These are phyloP conservation scores for Peromyscus eremicus DNA, from an alignment of 2,797 vertebrate genomes.

Conservation along the genomic window DNA sequence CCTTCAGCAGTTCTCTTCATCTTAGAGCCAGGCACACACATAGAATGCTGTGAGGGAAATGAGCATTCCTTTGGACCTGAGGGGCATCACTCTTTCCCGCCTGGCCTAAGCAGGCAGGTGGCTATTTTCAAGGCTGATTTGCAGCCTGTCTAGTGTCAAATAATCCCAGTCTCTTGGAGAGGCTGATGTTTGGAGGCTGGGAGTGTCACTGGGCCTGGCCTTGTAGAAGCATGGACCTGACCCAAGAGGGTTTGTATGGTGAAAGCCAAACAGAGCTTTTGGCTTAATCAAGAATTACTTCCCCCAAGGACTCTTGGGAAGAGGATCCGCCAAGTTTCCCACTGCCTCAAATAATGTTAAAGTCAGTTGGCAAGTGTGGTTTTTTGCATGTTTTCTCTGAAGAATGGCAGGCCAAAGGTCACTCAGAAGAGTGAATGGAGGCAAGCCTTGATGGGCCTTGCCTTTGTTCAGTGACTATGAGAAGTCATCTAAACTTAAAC, in stretches of 20 bases:
- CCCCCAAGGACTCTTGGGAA: not conserved
- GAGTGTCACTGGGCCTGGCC: constrained; percentile 79
- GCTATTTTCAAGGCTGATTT: constrained; percentile 75
- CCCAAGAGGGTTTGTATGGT: constrained; percentile 70
- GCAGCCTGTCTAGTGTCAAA: constrained; percentile 73
- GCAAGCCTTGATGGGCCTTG: not conserved
- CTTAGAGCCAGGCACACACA: not conserved
- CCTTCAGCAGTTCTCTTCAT: not conserved
- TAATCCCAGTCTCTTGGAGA: constrained; percentile 77
- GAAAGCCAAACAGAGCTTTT: constrained; percentile 39
- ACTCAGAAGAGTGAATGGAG: not conserved
- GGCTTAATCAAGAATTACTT: not conserved
- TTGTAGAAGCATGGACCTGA: constrained; percentile 76
- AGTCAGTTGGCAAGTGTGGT: not conserved
- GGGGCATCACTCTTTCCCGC: not conserved
- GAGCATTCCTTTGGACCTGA: not conserved
- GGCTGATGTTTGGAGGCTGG: constrained; percentile 80
- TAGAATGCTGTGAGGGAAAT: not conserved
- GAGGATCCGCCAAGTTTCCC: not conserved
- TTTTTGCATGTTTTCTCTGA: not conserved
- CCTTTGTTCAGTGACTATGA: constrained; percentile 9
- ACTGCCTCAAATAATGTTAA: not conserved
- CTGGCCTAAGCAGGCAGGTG: not conserved
- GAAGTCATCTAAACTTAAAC: not conserved
- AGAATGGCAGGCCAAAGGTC: not conserved